Conservation (phyloP, 2,113 vertebrate species). For the Bolborhynchus lineola region DNA sequence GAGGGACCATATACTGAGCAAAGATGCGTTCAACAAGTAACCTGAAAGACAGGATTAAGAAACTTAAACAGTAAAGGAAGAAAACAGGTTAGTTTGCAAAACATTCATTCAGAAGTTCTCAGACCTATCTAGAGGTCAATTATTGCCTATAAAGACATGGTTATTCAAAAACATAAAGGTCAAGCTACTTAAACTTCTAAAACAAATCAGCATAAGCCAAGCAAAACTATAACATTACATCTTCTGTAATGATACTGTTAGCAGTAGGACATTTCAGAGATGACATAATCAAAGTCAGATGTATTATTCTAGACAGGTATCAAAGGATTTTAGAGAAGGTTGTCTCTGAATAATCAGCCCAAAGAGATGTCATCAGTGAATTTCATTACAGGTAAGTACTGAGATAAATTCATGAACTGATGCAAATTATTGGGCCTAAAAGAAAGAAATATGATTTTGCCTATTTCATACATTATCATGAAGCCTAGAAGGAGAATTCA, state of each 20-base stretch:
- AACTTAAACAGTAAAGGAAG: neutral
- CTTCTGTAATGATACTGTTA: rapidly evolving
- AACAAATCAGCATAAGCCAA: neutral
- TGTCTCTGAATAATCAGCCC: neutral
- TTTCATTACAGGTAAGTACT: neutral
- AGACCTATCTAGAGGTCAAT: neutral
- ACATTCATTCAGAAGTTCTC: neutral
- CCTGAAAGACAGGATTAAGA: conserved; percentile 69
- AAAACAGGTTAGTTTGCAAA: neutral
- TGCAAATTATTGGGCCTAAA: neutral
- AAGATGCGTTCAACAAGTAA: conserved; percentile 96
- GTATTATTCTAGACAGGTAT: neutral
- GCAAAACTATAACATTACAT: neutral
- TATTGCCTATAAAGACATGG: neutral
- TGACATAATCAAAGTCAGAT: neutral
- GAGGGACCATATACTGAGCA: conserved; percentile 97
- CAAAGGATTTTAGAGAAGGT: neutral
- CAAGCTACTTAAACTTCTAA: neutral
- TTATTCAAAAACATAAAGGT: neutral
- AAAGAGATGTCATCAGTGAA: neutral
- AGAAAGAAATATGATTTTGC: neutral
- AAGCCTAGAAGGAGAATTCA: neutral
- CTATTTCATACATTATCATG: neutral
- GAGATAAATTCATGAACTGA: neutral
- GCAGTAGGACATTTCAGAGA: neutral